These are phyloP conservation scores for Calephelis perditalis DNA, from an alignment of 2,888 invertebrate genomes.

Conservation along the genomic window DNA sequence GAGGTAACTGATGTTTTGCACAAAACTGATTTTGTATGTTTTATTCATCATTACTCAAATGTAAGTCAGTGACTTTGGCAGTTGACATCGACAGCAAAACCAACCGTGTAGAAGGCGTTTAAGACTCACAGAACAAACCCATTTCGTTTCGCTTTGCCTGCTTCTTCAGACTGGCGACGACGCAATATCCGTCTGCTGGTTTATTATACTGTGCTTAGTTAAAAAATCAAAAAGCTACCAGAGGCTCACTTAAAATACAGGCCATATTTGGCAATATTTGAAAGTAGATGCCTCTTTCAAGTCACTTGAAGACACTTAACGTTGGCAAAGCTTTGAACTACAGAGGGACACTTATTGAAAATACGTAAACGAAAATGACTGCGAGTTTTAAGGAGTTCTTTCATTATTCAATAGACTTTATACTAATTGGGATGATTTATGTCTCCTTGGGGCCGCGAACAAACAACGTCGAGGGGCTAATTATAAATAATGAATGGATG, in stretches of 20 bases:
- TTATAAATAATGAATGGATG: slow-evolving; percentile 62
- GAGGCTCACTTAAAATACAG: not conserved
- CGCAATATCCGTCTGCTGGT: too few relatives aligned
- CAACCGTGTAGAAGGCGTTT: too few relatives aligned
- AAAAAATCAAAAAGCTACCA: too few relatives aligned
- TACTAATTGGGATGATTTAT: slow-evolving; percentile 59
- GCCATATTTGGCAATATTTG: not conserved
- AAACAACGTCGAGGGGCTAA: slow-evolving; percentile 43
- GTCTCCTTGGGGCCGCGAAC: slow-evolving; percentile 38
- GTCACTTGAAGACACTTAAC: slow-evolving; percentile 2
- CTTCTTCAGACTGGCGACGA: too few relatives aligned
- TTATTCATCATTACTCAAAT: too few relatives aligned
- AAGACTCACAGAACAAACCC: too few relatives aligned
- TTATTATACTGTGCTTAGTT: too few relatives aligned
- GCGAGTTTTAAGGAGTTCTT: slow-evolving; percentile 8
- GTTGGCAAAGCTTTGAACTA: slow-evolving; percentile 9
- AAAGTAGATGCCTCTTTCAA: not conserved
- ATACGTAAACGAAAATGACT: not conserved
- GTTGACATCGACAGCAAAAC: too few relatives aligned
- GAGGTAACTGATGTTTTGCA: too few relatives aligned
- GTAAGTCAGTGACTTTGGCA: too few relatives aligned
- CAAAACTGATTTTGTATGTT: too few relatives aligned
- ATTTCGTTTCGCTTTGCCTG: too few relatives aligned
- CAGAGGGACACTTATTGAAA: slow-evolving; percentile 4
- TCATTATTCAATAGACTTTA: slow-evolving; percentile 21